A percentile compares a stretch with the other conserved stretches of the same genome.
Conservation (phyloP, 1,140 invertebrate species). For the Aphelenchoides avenae region DNA sequence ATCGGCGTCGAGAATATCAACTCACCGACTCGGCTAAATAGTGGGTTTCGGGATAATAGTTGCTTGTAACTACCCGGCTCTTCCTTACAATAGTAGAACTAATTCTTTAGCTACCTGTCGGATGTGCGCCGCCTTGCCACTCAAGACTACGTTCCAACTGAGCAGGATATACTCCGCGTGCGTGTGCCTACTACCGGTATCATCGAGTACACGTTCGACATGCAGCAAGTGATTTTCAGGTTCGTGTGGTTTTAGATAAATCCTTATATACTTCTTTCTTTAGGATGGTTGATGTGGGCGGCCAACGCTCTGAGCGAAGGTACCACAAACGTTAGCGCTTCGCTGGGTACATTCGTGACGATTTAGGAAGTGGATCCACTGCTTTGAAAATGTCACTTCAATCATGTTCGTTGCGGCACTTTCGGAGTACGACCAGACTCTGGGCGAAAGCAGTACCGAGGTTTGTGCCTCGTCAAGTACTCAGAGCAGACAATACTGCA, state of each 20-base stretch:
- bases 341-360: slow-evolving; percentile 63
- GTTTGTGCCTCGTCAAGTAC: slow-evolving; percentile 25
- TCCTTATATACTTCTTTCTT: slow-evolving; percentile 37
- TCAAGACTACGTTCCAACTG: slow-evolving; percentile 85
- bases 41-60: too few relatives aligned
- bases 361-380: slow-evolving; percentile 68
- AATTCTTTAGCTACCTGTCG: slow-evolving; percentile 81
- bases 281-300: slow-evolving; percentile 67
- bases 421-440: slow-evolving; percentile 24
- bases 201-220: slow-evolving; percentile 93
- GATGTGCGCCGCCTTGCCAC: slow-evolving; percentile 88
- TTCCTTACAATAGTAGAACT: too few relatives aligned
- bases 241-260: too few relatives aligned
- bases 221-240: slow-evolving; percentile 94
- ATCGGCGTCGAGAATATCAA: slow-evolving; percentile 96
- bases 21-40: slow-evolving; percentile 99
- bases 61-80: background rate
- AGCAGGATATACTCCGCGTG: slow-evolving; percentile 94
- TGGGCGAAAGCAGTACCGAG: slow-evolving; percentile 22
- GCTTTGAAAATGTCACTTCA: slow-evolving; percentile 67
- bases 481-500: too few relatives aligned
- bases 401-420: slow-evolving; percentile 67
- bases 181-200: slow-evolving; percentile 89
- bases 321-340: too few relatives aligned
- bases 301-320: slow-evolving; percentile 61